Evolutionary conservation across 2,113 vertebrate genomes (phyloP).

Genomic region (Dermatemys mawii): DNA sequence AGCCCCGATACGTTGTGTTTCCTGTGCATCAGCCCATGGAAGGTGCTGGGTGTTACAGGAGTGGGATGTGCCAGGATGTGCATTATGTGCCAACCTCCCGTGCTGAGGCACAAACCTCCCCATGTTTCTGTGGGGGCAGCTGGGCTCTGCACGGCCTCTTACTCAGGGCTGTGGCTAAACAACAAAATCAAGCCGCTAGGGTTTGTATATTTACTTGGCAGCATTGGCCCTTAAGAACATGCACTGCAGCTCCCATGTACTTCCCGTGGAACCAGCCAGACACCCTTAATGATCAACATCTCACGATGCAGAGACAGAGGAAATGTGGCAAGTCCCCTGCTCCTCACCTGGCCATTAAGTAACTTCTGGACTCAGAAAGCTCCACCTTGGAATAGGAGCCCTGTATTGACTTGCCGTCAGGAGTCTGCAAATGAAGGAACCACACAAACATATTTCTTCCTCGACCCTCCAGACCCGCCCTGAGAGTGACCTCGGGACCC

Average conservation of each 20-base stretch:
- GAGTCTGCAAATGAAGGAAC: background rate
- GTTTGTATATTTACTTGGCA: background rate
- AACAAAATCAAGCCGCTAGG: background rate
- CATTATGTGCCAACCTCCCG: background rate
- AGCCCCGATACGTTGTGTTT: background rate
- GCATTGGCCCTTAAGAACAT: background rate
- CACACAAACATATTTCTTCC: background rate
- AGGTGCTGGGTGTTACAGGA: background rate
- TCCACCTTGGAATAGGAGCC: background rate
- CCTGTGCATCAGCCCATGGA: background rate
- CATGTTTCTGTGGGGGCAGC: background rate
- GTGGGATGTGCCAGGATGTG: background rate
- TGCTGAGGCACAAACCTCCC: background rate
- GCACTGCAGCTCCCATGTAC: background rate
- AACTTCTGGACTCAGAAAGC: background rate
- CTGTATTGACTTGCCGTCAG: background rate
- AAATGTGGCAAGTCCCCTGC: background rate
- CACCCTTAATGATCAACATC: background rate
- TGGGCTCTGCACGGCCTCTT: background rate
- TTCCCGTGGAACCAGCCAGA: background rate
- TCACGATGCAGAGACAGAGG: background rate
- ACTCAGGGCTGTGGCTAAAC: background rate
- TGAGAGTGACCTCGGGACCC: background rate
- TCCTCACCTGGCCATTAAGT: background rate
- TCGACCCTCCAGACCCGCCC: background rate